Conservation (phyloP, 2,797 vertebrate genomes). For the Aphelocoma californica region DNA sequence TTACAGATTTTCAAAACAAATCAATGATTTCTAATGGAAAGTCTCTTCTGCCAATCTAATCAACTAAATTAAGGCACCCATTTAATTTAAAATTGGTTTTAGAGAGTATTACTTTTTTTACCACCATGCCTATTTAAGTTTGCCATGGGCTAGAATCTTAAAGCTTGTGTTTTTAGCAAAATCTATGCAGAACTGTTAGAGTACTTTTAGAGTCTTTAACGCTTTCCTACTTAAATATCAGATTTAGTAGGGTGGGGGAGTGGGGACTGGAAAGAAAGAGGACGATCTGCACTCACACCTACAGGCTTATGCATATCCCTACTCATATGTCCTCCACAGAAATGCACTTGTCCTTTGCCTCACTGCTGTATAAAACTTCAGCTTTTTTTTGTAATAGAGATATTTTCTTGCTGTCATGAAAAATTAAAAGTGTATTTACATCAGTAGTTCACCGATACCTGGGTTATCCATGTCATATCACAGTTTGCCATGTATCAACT, state of each 20-base stretch:
- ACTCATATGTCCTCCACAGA: not conserved
- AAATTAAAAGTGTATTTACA: not conserved
- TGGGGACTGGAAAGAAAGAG: not conserved
- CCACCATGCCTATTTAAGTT: not conserved
- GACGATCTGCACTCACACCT: not conserved
- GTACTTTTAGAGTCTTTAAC: not conserved
- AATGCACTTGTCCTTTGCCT: not conserved
- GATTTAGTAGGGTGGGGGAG: not conserved
- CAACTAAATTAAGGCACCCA: not conserved
- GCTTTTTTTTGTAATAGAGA: not conserved
- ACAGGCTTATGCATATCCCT: not conserved
- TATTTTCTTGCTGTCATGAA: not conserved
- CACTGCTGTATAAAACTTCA: not conserved
- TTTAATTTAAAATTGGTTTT: conserved; percentile 10
- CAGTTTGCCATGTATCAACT: not conserved
- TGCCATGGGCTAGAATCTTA: not conserved
- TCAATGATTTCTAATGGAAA: conserved; percentile 2
- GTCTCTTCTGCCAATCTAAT: not conserved
- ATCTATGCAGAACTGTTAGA: not conserved
- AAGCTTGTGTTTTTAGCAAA: not conserved
- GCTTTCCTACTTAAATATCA: not conserved
- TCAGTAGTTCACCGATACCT: not conserved
- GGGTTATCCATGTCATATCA: not conserved
- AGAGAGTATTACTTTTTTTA: not conserved
- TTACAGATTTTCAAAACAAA: conserved; percentile 9